phyloP scores from a whole-genome alignment of 1,140 invertebrate genomes.

The Achroia grisella region DNA sequence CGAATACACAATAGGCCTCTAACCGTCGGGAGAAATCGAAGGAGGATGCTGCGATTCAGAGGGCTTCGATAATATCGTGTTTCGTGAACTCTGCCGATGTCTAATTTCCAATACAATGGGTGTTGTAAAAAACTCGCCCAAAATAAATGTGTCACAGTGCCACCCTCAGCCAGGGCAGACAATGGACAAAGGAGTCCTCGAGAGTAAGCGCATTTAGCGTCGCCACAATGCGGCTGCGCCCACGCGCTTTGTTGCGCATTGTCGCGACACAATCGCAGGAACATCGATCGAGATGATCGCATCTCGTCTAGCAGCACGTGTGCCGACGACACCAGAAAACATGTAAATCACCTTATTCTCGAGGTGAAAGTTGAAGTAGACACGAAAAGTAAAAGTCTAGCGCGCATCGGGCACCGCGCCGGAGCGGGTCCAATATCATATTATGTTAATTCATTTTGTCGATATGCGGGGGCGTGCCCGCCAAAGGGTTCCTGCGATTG shows the following conservation, averaged over 20 bases:
- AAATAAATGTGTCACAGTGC: constrained; percentile 71
- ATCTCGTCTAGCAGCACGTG: constrained; percentile 31
- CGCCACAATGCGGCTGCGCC: constrained; percentile 61
- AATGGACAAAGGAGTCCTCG: constrained; percentile 61
- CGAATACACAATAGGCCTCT: constrained; percentile 31
- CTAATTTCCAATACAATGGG: constrained; percentile 71
- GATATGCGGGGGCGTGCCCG: constrained; percentile 25
- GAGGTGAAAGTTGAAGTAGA: constrained; percentile 66
- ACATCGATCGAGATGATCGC: constrained; percentile 34
- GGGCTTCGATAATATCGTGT: constrained; percentile 58
- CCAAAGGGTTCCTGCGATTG: constrained; percentile 37
- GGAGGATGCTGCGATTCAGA: constrained; percentile 45
- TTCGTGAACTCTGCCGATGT: constrained; percentile 62
- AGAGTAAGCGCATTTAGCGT: constrained; percentile 38
- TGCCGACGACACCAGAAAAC: constrained; percentile 31
- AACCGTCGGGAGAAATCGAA: constrained; percentile 26
- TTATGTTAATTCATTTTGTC: constrained; percentile 41
- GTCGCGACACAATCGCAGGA: constrained; percentile 47
- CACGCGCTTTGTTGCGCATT: constrained; percentile 48
- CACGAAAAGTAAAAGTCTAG: constrained; percentile 64
- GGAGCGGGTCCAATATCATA: constrained; percentile 27
- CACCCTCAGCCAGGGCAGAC: constrained; percentile 56
- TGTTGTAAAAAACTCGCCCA: constrained; percentile 60
- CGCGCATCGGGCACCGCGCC: constrained; percentile 36
- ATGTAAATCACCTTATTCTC: constrained; percentile 56